Base-by-base conservation (phyloP, 2,888 invertebrate species). In the Aethes cnicana region DNA sequence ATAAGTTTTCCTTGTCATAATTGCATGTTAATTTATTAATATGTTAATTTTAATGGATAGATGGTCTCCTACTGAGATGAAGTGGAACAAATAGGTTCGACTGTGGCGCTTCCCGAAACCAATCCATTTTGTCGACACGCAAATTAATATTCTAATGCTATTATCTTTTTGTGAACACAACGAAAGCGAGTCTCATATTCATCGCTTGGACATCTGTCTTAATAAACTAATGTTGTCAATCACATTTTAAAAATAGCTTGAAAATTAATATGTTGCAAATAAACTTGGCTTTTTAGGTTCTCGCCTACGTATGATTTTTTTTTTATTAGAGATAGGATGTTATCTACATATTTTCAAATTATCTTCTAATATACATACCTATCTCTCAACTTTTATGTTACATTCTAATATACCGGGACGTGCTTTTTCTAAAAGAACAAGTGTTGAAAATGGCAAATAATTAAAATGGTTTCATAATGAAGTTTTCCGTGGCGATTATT, bases 1-100 rank as follows among this genome's bases (percentile, higher is more conserved):
- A 46, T 39, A 33, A 25, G 30, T 39, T 50, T 53, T 42, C 44
- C 26, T 30, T 43, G 35, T 53, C 57, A 57, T 73, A 77, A 73
- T 72, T 66, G 69, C 62, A 59, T 58, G 62, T 68, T 64, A 71
- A 74, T 77, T 77, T 75, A 82, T 72, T 63, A 74, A 81, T 85
- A 85, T 85, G 79, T 82, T 86, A 84, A 88, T 84, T 77, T 84
- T 80, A 80, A 84, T 80, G 73, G 79, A 82, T 82, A 80, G 84
- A 84, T 80, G 78, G 75, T 78, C 69, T 64, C 88, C 87, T 79
- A 85, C 87, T 81, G 87, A 50, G 88, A 74, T 58, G 62, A 68
- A 72, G 82, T 81, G 87, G 87, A 88, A 89, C 88, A 85, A 88
- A 88, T 88, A 70, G 81, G 64, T 71, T 67, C 63, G 61, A 59